phyloP scores from a whole-genome alignment of 2,888 invertebrate species.

The Cryptophagus acutangulus region DNA sequence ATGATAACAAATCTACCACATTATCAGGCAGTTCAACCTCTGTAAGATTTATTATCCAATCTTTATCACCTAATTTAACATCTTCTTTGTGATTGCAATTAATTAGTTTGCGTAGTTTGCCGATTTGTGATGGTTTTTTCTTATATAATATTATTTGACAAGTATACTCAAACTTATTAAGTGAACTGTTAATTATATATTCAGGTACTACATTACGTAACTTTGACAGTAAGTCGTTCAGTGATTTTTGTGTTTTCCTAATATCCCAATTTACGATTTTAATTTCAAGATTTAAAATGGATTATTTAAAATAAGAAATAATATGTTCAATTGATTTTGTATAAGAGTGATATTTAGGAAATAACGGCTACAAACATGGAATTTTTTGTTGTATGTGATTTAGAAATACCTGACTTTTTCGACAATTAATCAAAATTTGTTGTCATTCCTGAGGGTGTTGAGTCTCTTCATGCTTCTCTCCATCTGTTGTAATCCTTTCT shows the following conservation, averaged over 20 bases:
- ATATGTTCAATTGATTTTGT: background rate
- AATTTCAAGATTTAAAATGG: constrained; percentile 12
- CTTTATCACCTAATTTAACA: no score
- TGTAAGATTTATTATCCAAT: constrained; percentile 18
- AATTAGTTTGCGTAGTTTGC: no score
- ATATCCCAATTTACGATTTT: constrained; percentile 8
- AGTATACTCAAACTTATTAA: constrained; percentile 6
- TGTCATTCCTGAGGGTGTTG: no score
- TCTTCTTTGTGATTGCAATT: no score
- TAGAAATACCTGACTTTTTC: constrained; percentile 5
- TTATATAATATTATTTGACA: constrained; percentile 3
- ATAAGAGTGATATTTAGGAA: constrained; percentile 1
- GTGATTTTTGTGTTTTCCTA: background rate
- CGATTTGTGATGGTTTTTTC: no score
- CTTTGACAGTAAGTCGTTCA: background rate
- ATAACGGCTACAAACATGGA: background rate
- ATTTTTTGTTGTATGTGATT: constrained; percentile 10
- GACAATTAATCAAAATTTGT: no score
- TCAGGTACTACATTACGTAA: background rate
- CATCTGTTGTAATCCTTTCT: no score
- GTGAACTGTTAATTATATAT: background rate
- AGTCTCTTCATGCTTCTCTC: no score
- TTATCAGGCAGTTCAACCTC: constrained; percentile 14
- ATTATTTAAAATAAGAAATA: constrained; percentile 3
- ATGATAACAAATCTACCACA: constrained; percentile 12